Base-by-base conservation (phyloP, 2,888 invertebrate genomes). In the Dexiosoma caninum region DNA sequence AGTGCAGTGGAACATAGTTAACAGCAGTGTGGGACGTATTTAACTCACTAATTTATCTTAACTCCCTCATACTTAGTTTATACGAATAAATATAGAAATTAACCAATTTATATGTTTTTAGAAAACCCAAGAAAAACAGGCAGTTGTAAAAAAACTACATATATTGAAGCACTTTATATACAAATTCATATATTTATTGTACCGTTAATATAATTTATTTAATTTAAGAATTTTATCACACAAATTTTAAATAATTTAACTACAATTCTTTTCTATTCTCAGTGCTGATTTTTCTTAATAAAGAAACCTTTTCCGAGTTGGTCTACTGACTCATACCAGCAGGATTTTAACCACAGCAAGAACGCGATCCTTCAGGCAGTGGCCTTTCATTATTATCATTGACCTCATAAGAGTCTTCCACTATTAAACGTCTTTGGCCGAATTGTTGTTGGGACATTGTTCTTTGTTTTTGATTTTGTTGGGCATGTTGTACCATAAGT, bases 401-500 rank as follows among this genome's bases (percentile, higher is more conserved):
- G 6, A 79, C 83, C n/a, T 84, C 85, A 44, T 75, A 74, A 12
- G 83, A 82, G 57, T 83, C 80, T 53, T 83, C 83, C 53, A 79
- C 84, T 1, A 84, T 69, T 67, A 84, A 80, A 23, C 84, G 80
- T 59, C 83, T 84, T 70, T 84, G 83, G 51, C 84, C 84, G 42
- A 81, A 76, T 77, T 84, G 83, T 44, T 83, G 72, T 23, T 86
- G 81, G 0, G 84, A 84, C 59, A 85, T 30, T 21, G 85, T 81
- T 83, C 84, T 85, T 44, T 82, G 80, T 57, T 85, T 84, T 62
- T 78, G 84, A 42, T 84, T 85, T 40, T 85, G 85, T 23, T 82
- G 83, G 32, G 85, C 83, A 37, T 82, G 85, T 42, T 86, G 86
- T 2, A 85, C 84, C 89, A 96, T 92, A 94, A 97, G 95, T 85